Evolutionary conservation across 2,113 vertebrate species (phyloP), one percentile per base, ranked within the genome.

Genomic region (Malurus elegans): DNA sequence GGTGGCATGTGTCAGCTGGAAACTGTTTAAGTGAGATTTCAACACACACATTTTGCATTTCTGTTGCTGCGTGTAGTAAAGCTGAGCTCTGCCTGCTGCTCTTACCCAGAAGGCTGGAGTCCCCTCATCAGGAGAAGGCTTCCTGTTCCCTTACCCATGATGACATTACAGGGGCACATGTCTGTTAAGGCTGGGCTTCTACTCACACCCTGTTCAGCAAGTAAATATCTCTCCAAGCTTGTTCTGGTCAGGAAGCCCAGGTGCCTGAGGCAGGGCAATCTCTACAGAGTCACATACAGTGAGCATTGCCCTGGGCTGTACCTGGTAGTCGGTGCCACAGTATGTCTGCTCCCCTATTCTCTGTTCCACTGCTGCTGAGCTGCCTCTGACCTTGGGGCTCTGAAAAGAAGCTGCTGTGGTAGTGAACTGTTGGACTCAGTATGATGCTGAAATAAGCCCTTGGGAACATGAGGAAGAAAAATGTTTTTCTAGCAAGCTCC

Each of bases 281-380:
- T 23, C 58, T 51, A 51, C 65, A 48, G 60, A 32, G 28, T 24
- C 8, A 7, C 9, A 2, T 2, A 28, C 2, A 0, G 26, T 12
- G 32, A 18, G 44, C 6, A 16, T 42, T 47, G 17, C 60, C 48
- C 45, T 18, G 11, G 47, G 26, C 40, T 60, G 34, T 23, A 31
- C 38, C 29, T 18, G 10, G 40, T 18, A 57, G 44, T 40, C 21
- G 10, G 34, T 10, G 47, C 25, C 4, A 0, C 1, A 5, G 53
- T 36, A 20, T 21, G 6, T 23, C 48, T 25, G 36, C 54, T 36
- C 24, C 38, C 10, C 53, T 31, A 23, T 31, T 42, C 19, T n/a
- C 40, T 12, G 18, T 34, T 26, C 20, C 2, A 3, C 64, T 70
- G 24, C 70, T 56, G 45, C 53, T 8, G 48, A 28, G 60, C 56